Percentiles rank a stretch among this genome's conserved stretches.
Conservation (phyloP, 2,888 invertebrate species). For the Mimumesa dahlbomi region DNA sequence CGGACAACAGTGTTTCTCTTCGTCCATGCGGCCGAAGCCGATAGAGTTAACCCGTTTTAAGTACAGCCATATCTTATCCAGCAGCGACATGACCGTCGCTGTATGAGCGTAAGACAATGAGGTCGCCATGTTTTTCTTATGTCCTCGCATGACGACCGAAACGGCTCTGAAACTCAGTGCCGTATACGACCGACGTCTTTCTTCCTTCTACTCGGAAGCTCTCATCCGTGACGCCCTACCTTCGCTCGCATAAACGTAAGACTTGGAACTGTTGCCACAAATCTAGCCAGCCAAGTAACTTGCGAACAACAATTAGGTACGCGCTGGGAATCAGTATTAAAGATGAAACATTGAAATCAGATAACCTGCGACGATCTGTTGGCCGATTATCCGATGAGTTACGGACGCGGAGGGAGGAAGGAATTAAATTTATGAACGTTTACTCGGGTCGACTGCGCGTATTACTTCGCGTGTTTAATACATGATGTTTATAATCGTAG, state of each 20-base stretch:
- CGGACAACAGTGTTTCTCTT: neutral
- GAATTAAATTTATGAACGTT: too few species aligned
- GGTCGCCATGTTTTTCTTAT: constrained; percentile 76
- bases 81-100: constrained; percentile 49
- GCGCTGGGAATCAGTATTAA: constrained; percentile 14
- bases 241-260: constrained; percentile 72
- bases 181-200: constrained; percentile 69
- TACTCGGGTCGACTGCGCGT: too few species aligned
- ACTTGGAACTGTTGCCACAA: constrained; percentile 47
- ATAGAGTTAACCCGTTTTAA: constrained; percentile 47
- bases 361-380: neutral
- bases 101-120: constrained; percentile 70
- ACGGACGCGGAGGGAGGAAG: neutral
- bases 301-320: constrained; percentile 54
- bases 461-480: too few species aligned
- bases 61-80: constrained; percentile 66
- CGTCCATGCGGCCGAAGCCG: constrained; percentile 15
- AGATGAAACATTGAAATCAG: constrained; percentile 11
- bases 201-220: constrained; percentile 71
- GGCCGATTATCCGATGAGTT: neutral
- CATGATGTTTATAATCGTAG: too few species aligned
- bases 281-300: constrained; percentile 44
- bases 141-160: constrained; percentile 74
- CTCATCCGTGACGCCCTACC: constrained; percentile 80
- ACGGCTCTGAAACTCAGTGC: constrained; percentile 70